A percentile compares a stretch with the other conserved stretches of the same genome.
phyloP scores from a whole-genome alignment of 1,140 invertebrate genomes.

The Drosophila athabasca region DNA sequence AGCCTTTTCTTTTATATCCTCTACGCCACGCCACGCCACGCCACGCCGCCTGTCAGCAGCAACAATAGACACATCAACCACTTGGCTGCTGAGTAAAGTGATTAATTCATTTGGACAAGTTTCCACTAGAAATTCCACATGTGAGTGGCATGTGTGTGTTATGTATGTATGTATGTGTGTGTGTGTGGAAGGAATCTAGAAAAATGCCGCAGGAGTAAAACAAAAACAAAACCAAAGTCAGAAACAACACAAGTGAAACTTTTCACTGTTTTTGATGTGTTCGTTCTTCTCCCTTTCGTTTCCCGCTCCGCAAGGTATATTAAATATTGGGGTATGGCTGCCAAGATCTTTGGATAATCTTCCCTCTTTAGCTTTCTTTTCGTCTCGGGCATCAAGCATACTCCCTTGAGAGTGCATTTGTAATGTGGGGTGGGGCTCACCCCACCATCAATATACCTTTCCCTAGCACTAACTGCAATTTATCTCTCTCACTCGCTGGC shows the following conservation, averaged over 20 bases:
- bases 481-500: constrained; percentile 36
- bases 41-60: constrained; percentile 26
- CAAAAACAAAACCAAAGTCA: constrained; percentile 19
- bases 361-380: no score
- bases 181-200: constrained; percentile 21
- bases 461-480: constrained; percentile 33
- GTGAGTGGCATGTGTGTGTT: constrained; percentile 11
- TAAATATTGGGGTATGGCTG: no score
- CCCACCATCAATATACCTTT: no score
- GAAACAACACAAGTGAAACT: constrained; percentile 32
- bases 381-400: no score
- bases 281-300: constrained; percentile 6
- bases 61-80: constrained; percentile 72
- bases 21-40: background rate
- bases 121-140: constrained; percentile 36
- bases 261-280: constrained; percentile 47
- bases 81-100: constrained; percentile 69
- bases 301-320: constrained; percentile 6
- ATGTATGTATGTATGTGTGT: background rate
- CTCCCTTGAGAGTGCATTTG: no score
- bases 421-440: no score
- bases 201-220: constrained; percentile 20
- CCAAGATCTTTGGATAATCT: no score
- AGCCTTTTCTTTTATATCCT: constrained; percentile 18
- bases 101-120: constrained; percentile 82